Evolutionary conservation across 2,797 vertebrate genomes (phyloP), one percentile per base, ranked within the genome.

Genomic region (Spea hammondii): DNA sequence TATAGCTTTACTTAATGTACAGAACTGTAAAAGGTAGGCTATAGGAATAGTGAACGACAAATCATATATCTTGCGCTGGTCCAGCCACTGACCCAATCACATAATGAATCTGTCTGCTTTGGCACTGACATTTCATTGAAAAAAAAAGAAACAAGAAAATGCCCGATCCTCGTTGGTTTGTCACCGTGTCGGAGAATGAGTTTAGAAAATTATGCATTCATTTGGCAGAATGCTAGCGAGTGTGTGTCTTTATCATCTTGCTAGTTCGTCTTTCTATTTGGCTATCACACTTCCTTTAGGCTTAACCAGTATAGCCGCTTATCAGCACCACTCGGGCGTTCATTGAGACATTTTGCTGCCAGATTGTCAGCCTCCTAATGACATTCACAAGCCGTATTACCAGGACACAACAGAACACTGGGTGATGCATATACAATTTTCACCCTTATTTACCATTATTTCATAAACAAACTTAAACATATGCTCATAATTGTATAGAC

Each of bases 291-390:
- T 12, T 66, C 65, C 69, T 72, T 32, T 65, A 49, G 65, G 76
- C 69, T 72, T 72, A 78, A 72, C 69, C 76, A 5, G 50, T 78
- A 9, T 54, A 78, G 69, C 76, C 44, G 70, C 70, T 78, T 66
- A 78, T 72, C 77, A 72, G 77, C 45, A 65, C 66, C 66, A 72
- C 60, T 72, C 48, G 45, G 57, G 69, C 47, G 72, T 78, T 78
- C 50, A 72, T 66, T 65, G 70, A 78, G 70, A 72, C 77, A 65
- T 60, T 72, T 78, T 72, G 68, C 46, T 78, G 76, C 69, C 76
- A 72, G 59, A 72, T 78, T 65, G 66, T 66, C 77, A 78, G 50
- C 45, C 50, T 67, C 72, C 70, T 59, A 57, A 65, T 66, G 70
- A 78, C 77, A 72, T 78, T 57, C 57, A 72, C 70, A 78, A 72